Evolutionary conservation across 2,888 invertebrate species (phyloP).

Genomic region (Aphidius colemani): DNA sequence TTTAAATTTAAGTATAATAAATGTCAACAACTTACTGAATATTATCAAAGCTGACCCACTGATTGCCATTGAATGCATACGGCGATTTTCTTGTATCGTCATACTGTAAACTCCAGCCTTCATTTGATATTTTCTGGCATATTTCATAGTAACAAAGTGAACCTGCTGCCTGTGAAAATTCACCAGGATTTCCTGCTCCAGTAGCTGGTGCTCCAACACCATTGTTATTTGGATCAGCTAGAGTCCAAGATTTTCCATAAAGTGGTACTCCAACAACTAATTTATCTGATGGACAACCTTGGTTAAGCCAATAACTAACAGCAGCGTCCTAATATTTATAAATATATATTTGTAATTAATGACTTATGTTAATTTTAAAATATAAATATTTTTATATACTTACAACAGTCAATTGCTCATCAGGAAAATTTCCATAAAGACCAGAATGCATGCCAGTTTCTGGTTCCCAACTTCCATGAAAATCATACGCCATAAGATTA

Average conservation of each 20-base stretch:
- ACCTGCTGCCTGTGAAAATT: conserved; percentile 68
- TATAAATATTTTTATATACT: conserved; percentile 38
- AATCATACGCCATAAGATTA: conserved; percentile 76
- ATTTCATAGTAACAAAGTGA: conserved; percentile 73
- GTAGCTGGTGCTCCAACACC: conserved; percentile 64
- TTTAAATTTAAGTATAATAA: background rate
- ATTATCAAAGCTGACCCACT: conserved; percentile 50
- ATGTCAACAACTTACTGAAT: conserved; percentile 36
- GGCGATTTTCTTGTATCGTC: conserved; percentile 60
- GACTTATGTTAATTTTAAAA: no score
- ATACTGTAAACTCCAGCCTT: conserved; percentile 53
- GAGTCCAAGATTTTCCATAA: conserved; percentile 72
- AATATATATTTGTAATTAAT: background rate
- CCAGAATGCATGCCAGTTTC: conserved; percentile 73
- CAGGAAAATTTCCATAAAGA: conserved; percentile 57
- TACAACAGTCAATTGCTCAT: conserved; percentile 59
- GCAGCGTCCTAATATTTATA: conserved; percentile 56
- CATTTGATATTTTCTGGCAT: conserved; percentile 45
- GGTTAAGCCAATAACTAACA: conserved; percentile 63
- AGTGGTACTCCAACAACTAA: conserved; percentile 72
- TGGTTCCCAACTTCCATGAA: conserved; percentile 72
- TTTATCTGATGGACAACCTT: conserved; percentile 68
- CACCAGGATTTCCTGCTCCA: conserved; percentile 69
- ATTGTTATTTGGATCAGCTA: conserved; percentile 60
- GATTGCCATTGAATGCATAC: conserved; percentile 52